phyloP scores from a whole-genome alignment of 2,888 invertebrate species.

The Scotopteryx bipunctaria region DNA sequence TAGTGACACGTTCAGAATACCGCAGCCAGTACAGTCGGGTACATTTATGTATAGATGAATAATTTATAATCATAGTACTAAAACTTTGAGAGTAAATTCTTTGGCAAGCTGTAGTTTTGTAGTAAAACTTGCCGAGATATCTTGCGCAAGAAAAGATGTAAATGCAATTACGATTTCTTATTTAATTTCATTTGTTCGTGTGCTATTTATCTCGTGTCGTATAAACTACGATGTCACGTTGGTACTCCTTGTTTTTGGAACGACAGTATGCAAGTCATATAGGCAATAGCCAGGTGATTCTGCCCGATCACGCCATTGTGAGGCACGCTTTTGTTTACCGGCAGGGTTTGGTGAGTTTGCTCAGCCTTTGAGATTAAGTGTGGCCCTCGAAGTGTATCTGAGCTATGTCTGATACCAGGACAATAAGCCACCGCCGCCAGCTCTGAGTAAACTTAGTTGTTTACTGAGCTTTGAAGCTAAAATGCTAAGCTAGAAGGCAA shows the following conservation, averaged over 20 bases:
- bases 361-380: constrained; percentile 12
- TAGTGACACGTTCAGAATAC: constrained; percentile 33
- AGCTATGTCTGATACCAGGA: neutral
- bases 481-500: no score
- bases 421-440: neutral
- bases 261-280: constrained; percentile 9
- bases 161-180: no score
- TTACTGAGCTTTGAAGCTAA: neutral
- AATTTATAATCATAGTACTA: no score
- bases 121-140: no score
- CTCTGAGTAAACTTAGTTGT: neutral
- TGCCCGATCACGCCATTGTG: constrained; percentile 12
- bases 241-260: no score
- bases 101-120: no score
- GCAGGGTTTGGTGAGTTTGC: constrained; percentile 9
- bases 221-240: no score
- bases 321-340: constrained; percentile 20
- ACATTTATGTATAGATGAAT: no score
- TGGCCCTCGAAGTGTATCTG: constrained; percentile 10
- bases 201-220: no score
- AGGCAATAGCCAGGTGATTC: constrained; percentile 7
- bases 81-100: no score
- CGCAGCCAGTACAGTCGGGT: constrained; percentile 19
- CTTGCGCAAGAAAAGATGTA: no score
- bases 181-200: no score